Percentiles rank a stretch among this genome's conserved stretches.
Evolutionary conservation across 2,113 vertebrate species (phyloP).

Genomic region (Bungarus multicinctus): DNA sequence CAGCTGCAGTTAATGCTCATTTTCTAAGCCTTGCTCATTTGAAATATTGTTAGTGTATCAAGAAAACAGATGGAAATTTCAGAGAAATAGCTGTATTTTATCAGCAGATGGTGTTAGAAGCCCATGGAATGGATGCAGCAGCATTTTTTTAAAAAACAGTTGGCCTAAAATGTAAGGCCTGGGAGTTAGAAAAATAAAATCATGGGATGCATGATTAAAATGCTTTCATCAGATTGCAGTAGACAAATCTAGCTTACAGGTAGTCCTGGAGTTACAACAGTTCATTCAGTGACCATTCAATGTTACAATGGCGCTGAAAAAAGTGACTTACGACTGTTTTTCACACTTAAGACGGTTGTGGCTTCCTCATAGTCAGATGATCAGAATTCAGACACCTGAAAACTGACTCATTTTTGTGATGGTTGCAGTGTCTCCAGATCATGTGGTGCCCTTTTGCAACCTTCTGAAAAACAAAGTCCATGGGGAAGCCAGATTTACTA

Average conservation of each 20-base stretch:
- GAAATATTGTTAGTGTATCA: slow-evolving; percentile 27
- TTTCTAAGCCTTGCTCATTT: neutral
- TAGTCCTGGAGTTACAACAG: neutral
- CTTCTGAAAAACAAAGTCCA: too few relatives aligned
- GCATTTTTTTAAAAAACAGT: neutral
- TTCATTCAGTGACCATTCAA: neutral
- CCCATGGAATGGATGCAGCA: slow-evolving; percentile 43
- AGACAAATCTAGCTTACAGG: neutral
- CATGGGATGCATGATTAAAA: slow-evolving; percentile 12
- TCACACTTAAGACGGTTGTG: neutral
- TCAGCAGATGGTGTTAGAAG: slow-evolving; percentile 79
- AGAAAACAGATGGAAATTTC: neutral
- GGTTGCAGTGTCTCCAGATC: fast-evolving
- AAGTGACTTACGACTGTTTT: neutral
- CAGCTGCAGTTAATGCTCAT: slow-evolving; percentile 23
- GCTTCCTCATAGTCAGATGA: neutral
- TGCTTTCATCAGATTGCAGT: neutral
- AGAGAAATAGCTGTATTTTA: slow-evolving; percentile 68
- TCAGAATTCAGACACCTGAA: neutral
- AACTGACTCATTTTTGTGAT: too few relatives aligned
- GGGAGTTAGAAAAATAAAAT: slow-evolving; percentile 15
- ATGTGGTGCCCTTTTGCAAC: too few relatives aligned
- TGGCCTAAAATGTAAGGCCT: slow-evolving; percentile 13
- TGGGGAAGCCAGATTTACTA: too few relatives aligned
- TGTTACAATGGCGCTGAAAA: neutral